Evolutionary conservation across 2,797 vertebrate genomes (phyloP).

Genomic region (Sarcophilus harrisii): DNA sequence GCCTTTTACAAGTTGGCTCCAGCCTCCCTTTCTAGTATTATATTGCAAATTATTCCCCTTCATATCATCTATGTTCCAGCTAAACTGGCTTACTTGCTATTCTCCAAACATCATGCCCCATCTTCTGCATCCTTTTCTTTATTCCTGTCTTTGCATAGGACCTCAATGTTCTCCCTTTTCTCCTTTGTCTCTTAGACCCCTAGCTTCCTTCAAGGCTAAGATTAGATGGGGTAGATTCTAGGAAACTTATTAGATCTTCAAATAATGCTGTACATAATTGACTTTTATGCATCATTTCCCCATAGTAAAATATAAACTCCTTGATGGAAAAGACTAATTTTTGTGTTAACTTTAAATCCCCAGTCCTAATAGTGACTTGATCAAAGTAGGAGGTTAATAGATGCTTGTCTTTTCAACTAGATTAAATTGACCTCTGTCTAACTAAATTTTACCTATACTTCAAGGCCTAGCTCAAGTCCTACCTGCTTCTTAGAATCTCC

Average conservation of each 20-base stretch:
- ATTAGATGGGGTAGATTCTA: not conserved
- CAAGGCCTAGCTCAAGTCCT: not conserved
- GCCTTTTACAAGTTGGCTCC: not conserved
- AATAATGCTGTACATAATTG: not conserved
- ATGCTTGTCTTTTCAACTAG: not conserved
- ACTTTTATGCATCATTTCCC: not conserved
- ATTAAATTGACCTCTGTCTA: not conserved
- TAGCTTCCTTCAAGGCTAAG: not conserved
- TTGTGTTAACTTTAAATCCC: not conserved
- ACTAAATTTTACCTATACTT: not conserved
- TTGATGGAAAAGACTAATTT: not conserved
- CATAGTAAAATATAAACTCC: not conserved
- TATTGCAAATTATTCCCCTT: not conserved
- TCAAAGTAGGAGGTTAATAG: not conserved
- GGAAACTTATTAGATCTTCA: not conserved
- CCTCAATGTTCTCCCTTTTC: not conserved
- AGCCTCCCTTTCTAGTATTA: not conserved
- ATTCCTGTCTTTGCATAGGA: not conserved
- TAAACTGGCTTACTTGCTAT: not conserved
- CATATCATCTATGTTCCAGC: not conserved
- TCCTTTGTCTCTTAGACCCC: not conserved
- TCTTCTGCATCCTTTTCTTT: not conserved
- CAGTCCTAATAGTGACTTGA: not conserved
- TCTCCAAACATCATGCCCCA: not conserved
- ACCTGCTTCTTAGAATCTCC: not conserved